Base-by-base conservation (phyloP, 2,888 invertebrate species). In the Gymnosoma rotundatum region DNA sequence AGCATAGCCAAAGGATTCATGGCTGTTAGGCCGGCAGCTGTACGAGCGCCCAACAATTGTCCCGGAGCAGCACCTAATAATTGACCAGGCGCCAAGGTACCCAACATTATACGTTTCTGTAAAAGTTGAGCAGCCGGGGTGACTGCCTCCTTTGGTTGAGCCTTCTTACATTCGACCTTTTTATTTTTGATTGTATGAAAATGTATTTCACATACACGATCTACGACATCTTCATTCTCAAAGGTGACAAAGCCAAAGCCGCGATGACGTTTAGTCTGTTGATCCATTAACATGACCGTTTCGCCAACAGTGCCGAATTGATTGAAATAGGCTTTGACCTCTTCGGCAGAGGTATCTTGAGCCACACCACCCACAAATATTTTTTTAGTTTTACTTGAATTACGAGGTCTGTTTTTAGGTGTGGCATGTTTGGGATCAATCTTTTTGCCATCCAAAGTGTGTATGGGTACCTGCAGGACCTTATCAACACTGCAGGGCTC, bases 381-480 rank as follows among this genome's bases (percentile, higher is more conserved):
- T 93, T 97, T 97, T 93, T 97, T 97, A 88, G 97, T 97, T 90
- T 97, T 96, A 91, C 96, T 97, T 75, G 96, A 96, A 89, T 94
- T 95, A 89, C 96, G 95, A 56, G 97, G 97, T 48, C 97, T 95
- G 88, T 97, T 97, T 92, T 97, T 97, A 86, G 97, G 97, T 69
- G 97, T 97, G 80, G 97, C 97, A 93, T 97, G 97, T 91, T 98
- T 98, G 79, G 98, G 98, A 92, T 98, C 98, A 92, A 98, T 98
- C 93, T 97, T 97, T 93, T 98, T 98, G 86, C 97, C 97, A 93
- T 98, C 97, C 88, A 98, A 94, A 72, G 97, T 97, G 94, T 97
- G 97, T 87, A 97, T 96, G 80, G 97, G 97, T 88, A 97, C 96
- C 89, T 97, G 97, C 76, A 98, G 94, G 83, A 98, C 97, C 93